Evolutionary conservation across 2,888 invertebrate species (phyloP).

Genomic region (Actias luna): DNA sequence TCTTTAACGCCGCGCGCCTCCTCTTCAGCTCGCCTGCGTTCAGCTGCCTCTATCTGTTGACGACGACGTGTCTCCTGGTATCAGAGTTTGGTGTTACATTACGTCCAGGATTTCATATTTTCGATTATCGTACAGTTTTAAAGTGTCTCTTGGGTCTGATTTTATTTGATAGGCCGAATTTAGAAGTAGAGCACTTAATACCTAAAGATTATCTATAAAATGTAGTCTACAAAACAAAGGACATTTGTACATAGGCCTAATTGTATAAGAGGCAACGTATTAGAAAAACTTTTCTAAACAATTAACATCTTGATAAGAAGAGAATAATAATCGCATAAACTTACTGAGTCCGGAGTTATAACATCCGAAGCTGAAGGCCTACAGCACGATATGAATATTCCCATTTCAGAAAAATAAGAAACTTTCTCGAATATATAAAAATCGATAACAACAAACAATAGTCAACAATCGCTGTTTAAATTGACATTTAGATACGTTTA

Average conservation of each 20-base stretch:
- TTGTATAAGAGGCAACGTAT: neutral
- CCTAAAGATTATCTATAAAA: neutral
- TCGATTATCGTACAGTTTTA: no score
- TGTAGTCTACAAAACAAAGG: no score
- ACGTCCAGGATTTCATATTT: neutral
- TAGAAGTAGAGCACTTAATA: neutral
- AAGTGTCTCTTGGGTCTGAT: no score
- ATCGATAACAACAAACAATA: neutral
- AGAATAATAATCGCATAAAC: constrained; percentile 31
- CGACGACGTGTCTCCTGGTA: constrained; percentile 83
- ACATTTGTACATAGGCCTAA: no score
- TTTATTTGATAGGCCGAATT: no score
- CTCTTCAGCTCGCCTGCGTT: constrained; percentile 82
- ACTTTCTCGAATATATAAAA: constrained; percentile 19
- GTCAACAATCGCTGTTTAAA: neutral
- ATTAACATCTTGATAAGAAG: neutral
- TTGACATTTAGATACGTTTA: neutral
- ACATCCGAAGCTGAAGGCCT: constrained; percentile 79
- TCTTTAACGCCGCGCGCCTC: constrained; percentile 85
- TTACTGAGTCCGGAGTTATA: constrained; percentile 82
- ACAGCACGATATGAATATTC: constrained; percentile 78
- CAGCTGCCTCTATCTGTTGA: constrained; percentile 86
- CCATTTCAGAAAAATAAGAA: constrained; percentile 56
- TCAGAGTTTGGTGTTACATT: neutral
- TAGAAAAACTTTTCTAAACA: neutral